Evolutionary conservation across 2,797 vertebrate species (phyloP), one percentile per base, ranked within the genome.

Genomic region (Trichosurus vulpecula): DNA sequence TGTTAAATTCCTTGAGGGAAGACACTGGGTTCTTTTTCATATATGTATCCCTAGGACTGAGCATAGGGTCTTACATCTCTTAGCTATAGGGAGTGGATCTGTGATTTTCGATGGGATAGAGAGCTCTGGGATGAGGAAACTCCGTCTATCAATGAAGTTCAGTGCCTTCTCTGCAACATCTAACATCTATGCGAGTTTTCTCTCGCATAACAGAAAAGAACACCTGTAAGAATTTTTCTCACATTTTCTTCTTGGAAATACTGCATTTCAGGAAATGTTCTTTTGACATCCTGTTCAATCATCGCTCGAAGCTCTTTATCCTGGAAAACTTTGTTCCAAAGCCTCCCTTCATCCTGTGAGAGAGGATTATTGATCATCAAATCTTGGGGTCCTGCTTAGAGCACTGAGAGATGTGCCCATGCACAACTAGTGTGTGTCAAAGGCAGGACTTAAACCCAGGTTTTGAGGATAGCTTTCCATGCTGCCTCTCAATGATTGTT

Each of bases 311-410:
- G 99, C 98, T 99, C 98, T 99, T 99, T 99, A 99, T 99, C 99
- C 97, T 99, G 99, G 98, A 99, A 99, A 98, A 99, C 99, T 98
- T 99, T 99, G 98, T 99, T 99, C 99, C 99, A 99, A 97, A 99
- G 99, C 98, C 99, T 99, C 99, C 52, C 52, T 52, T 52, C 52
- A 52, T 52, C 52, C 52, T 52, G 52, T 52, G 52, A 52, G 9
- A 52, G 52, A 52, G 52, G 52, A 52, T 52, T 52, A 52, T 52
- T 52, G 52, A 52, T 54, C n/a, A n/a, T n/a, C n/a, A n/a, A n/a
- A n/a, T n/a, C n/a, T n/a, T n/a, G n/a, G n/a, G n/a, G n/a, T n/a
- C n/a, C n/a, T n/a, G n/a, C 41, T 81, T 81, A 47, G 22, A 81
- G 74, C 19, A 81, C 16, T 22, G n/a, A 81, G 66, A 41, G 19